phyloP scores from a whole-genome alignment of 2,113 vertebrate genomes.

The Nansenia antarctica region DNA sequence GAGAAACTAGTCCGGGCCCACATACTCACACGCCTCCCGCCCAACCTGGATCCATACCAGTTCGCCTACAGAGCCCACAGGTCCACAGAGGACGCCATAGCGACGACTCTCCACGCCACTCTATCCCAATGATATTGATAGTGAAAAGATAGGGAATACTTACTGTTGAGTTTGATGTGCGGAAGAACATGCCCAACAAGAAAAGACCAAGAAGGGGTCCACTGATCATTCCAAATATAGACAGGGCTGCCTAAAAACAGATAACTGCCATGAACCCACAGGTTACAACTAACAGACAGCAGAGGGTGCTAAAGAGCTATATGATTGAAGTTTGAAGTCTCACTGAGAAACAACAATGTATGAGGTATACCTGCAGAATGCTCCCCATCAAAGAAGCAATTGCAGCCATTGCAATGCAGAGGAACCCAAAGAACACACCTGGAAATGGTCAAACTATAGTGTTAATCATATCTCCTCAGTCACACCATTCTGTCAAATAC shows the following conservation, averaged over 20 bases:
- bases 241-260: conserved; percentile 84
- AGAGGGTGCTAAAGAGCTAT: conserved; percentile 11
- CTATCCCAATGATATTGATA: conserved; percentile 21
- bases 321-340: background rate
- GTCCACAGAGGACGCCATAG: no score
- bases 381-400: conserved; percentile 87
- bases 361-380: conserved; percentile 91
- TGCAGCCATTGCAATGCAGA: conserved; percentile 95
- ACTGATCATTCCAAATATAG: conserved; percentile 93
- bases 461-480: background rate
- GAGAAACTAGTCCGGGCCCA: no score
- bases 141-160: conserved; percentile 68
- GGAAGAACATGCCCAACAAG: conserved; percentile 88
- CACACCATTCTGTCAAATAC: background rate
- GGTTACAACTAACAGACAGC: conserved; percentile 15
- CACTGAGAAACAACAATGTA: no score
- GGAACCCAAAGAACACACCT: conserved; percentile 88
- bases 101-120: no score
- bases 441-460: background rate
- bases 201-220: conserved; percentile 92
- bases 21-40: no score
- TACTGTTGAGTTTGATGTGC: conserved; percentile 85
- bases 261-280: background rate
- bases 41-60: no score
- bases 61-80: no score